These are phyloP conservation scores for Nebria salina DNA, from an alignment of 2,888 invertebrate genomes.

Conservation along the genomic window DNA sequence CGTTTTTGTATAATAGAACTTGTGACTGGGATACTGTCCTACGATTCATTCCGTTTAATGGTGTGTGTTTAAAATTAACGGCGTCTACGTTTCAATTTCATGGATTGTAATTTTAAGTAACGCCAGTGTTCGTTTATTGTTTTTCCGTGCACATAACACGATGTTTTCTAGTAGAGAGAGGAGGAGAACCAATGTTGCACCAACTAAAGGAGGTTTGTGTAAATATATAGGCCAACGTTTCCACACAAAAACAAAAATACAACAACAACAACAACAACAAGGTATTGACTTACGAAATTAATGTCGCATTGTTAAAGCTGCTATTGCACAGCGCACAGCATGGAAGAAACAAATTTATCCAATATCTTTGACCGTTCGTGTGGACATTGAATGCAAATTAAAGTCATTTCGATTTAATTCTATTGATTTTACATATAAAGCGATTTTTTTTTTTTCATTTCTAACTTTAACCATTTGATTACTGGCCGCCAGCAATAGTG, in stretches of 20 bases:
- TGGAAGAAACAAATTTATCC: slow-evolving; percentile 7
- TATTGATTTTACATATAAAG: neutral
- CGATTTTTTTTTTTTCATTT: too few relatives aligned
- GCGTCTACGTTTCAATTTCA: slow-evolving; percentile 45
- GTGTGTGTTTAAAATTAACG: slow-evolving; percentile 45
- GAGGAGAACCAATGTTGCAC: slow-evolving; percentile 9
- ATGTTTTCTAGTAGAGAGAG: slow-evolving; percentile 14
- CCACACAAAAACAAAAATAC: neutral
- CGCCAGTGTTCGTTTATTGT: slow-evolving; percentile 40
- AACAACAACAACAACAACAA: slow-evolving; percentile 6
- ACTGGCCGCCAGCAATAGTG: too few relatives aligned
- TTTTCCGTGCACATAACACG: slow-evolving; percentile 39
- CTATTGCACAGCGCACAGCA: neutral
- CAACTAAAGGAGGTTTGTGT: slow-evolving; percentile 5
- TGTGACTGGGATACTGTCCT: slow-evolving; percentile 4
- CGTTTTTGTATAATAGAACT: too few relatives aligned
- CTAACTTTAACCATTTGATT: too few relatives aligned
- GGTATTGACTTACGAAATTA: slow-evolving; percentile 6
- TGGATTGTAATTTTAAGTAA: slow-evolving; percentile 47
- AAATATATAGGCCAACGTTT: neutral
- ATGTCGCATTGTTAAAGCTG: slow-evolving; percentile 12
- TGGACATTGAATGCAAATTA: neutral
- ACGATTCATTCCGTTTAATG: slow-evolving; percentile 39
- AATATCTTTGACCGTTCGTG: slow-evolving; percentile 2
- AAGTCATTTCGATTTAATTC: neutral